Percentiles rank a stretch among this genome's conserved stretches.
These are phyloP conservation scores for Drosophila setifemur DNA, from an alignment of 1,140 invertebrate species.

Conservation along the genomic window DNA sequence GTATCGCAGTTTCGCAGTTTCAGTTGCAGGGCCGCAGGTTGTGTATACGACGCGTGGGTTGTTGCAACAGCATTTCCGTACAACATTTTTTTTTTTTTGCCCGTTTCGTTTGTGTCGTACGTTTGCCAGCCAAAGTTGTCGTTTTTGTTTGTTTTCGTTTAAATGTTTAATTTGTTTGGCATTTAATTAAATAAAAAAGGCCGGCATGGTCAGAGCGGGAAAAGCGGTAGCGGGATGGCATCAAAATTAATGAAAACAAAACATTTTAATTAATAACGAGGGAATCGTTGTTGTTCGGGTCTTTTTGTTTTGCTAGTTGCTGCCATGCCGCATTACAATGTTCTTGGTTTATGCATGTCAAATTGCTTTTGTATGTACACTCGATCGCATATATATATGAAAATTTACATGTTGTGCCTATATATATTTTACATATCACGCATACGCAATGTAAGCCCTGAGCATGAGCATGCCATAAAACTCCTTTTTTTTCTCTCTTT, in stretches of 20 bases:
- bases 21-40: background rate
- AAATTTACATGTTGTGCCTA: constrained; percentile 58
- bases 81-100: background rate
- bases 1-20: no score
- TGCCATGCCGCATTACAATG: constrained; percentile 59
- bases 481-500: no score
- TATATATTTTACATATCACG: constrained; percentile 45
- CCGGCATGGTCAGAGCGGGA: background rate
- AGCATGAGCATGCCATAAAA: constrained; percentile 25
- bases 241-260: constrained; percentile 52
- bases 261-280: constrained; percentile 67
- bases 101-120: no score
- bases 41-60: constrained; percentile 20
- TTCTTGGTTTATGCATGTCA: constrained; percentile 22
- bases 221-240: background rate
- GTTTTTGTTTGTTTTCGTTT: constrained; percentile 14
- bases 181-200: constrained; percentile 65
- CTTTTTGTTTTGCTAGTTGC: constrained; percentile 14
- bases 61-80: constrained; percentile 6
- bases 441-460: constrained; percentile 49
- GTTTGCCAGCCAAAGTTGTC: background rate
- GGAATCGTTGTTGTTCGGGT: constrained; percentile 16
- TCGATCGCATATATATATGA: background rate
- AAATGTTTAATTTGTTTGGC: constrained; percentile 35
- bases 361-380: background rate